A percentile compares a stretch with the other conserved stretches of the same genome.
These are phyloP conservation scores for Marmota monax DNA, from an alignment of 2,113 vertebrate species.

Conservation along the genomic window DNA sequence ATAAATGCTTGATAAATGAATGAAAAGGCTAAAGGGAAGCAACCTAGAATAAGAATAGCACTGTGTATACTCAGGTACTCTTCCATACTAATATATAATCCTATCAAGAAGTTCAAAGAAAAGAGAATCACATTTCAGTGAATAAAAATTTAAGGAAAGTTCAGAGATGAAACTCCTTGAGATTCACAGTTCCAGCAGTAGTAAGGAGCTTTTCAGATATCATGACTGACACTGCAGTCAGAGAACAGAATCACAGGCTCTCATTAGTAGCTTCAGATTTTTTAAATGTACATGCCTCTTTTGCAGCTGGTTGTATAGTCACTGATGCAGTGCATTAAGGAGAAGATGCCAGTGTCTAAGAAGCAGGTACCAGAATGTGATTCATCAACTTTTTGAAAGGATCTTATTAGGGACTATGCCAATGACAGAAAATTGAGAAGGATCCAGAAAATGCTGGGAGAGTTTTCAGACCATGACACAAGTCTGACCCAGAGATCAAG, in stretches of 20 bases:
- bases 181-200: background rate
- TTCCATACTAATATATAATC: background rate
- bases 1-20: slow-evolving; percentile 67
- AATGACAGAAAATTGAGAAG: background rate
- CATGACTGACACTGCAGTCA: background rate
- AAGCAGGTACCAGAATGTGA: background rate
- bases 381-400: background rate
- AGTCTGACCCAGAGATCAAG: background rate
- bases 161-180: background rate
- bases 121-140: background rate
- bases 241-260: background rate
- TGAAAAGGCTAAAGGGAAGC: background rate
- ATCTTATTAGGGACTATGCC: background rate
- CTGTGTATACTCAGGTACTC: background rate
- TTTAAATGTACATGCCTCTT: background rate
- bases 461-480: background rate
- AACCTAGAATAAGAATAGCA: background rate
- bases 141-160: slow-evolving; percentile 31
- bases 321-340: background rate
- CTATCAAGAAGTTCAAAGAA: slow-evolving; percentile 12
- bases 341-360: background rate
- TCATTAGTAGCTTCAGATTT: background rate
- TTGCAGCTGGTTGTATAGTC: background rate
- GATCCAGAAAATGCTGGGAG: background rate
- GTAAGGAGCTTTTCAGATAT: background rate